Conservation (phyloP, 2,113 vertebrate genomes). For the Indicator maculatus region DNA sequence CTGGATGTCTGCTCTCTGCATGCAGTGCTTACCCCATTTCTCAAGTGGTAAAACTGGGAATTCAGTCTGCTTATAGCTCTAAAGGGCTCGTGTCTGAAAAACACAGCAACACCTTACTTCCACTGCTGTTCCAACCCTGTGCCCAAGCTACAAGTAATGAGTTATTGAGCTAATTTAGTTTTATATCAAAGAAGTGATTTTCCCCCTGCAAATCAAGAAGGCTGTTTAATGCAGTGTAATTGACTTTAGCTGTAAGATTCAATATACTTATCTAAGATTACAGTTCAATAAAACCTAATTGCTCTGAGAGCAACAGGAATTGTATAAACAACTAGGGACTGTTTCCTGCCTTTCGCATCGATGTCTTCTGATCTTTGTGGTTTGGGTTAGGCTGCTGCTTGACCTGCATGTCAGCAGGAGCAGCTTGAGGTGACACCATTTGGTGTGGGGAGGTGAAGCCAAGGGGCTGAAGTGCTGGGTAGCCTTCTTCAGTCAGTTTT, state of each 20-base stretch:
- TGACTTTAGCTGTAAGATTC: constrained; percentile 49
- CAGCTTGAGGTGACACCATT: background rate
- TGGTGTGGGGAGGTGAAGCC: background rate
- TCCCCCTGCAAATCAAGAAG: background rate
- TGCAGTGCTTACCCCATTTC: background rate
- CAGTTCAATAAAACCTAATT: constrained; percentile 55
- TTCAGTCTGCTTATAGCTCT: background rate
- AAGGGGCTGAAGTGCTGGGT: background rate
- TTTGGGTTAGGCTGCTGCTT: background rate
- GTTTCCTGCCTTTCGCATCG: background rate
- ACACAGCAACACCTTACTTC: background rate
- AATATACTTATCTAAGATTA: constrained; percentile 42
- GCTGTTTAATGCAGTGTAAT: constrained; percentile 1
- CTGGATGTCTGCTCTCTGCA: background rate
- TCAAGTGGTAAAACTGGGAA: background rate
- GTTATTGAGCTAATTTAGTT: constrained; percentile 41
- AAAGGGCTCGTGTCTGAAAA: background rate
- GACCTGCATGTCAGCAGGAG: background rate
- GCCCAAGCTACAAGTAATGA: background rate
- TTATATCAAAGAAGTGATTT: background rate
- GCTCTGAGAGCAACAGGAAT: background rate
- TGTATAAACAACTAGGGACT: background rate
- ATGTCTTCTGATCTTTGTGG: background rate
- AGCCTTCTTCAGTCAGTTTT: background rate
- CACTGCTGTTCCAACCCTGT: background rate